Evolutionary conservation across 2,113 vertebrate genomes (phyloP).

Genomic region (Plecturocebus donacophilus): DNA sequence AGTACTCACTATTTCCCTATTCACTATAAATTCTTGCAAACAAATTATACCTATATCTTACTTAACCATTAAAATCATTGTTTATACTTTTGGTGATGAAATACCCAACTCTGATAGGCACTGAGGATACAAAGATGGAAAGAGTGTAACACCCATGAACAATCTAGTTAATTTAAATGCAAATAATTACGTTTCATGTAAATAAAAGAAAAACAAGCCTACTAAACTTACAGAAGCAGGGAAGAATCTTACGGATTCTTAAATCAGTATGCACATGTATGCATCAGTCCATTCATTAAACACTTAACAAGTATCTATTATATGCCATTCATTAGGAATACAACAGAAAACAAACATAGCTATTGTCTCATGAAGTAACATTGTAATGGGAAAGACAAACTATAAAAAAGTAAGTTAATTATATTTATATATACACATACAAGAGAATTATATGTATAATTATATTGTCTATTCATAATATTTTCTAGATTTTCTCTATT

Average conservation of each 20-base stretch:
- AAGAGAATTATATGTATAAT: neutral
- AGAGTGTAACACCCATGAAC: neutral
- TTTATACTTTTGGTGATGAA: neutral
- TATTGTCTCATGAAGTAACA: neutral
- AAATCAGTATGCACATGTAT: neutral
- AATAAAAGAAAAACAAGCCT: neutral
- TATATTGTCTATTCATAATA: neutral
- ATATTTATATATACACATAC: neutral
- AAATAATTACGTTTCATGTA: neutral
- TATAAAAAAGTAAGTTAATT: neutral
- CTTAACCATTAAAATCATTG: neutral
- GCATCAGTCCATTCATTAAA: neutral
- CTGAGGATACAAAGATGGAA: neutral
- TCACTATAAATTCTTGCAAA: neutral
- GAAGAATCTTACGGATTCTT: neutral
- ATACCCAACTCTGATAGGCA: neutral
- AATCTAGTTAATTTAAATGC: neutral
- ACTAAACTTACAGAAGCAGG: neutral
- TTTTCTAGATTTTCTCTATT: neutral
- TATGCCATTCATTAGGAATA: neutral
- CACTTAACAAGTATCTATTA: neutral
- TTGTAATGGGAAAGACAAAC: neutral
- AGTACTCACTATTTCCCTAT: neutral
- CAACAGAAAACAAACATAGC: neutral
- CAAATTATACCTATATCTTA: neutral